Evolutionary conservation across 2,113 vertebrate genomes (phyloP).

Genomic region (Myiopsitta monachus): DNA sequence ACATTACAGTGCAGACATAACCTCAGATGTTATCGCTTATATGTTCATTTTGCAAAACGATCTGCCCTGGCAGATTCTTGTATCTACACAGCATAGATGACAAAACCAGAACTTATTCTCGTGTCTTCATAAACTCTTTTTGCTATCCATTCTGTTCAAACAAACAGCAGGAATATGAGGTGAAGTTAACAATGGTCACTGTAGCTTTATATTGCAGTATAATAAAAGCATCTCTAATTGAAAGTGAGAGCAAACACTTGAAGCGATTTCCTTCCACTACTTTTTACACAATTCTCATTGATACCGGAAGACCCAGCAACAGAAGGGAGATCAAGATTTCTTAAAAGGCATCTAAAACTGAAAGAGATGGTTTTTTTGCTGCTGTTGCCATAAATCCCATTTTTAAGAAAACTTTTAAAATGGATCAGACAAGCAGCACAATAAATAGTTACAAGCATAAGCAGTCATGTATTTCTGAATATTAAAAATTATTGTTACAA

Average conservation of each 20-base stretch:
- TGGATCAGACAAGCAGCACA: not conserved
- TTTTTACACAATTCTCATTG: not conserved
- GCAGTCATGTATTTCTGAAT: not conserved
- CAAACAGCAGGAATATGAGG: not conserved
- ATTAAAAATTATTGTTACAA: not conserved
- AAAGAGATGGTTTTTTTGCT: not conserved
- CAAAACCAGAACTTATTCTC: not conserved
- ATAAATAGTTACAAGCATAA: not conserved
- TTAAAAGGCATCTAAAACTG: not conserved
- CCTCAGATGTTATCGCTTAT: not conserved
- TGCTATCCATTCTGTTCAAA: not conserved
- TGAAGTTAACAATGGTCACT: not conserved
- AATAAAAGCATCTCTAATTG: not conserved
- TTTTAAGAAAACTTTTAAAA: not conserved
- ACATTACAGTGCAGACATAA: not conserved
- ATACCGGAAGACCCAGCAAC: not conserved
- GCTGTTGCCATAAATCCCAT: not conserved
- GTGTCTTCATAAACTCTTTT: not conserved
- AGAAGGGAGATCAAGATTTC: not conserved
- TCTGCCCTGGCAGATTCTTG: not conserved
- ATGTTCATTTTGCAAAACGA: not conserved
- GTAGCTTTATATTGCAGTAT: not conserved
- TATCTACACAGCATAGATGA: not conserved
- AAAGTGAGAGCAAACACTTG: not conserved
- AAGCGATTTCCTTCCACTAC: not conserved